Evolutionary conservation across 2,113 vertebrate species (phyloP).

Genomic region (Sula dactylatra): DNA sequence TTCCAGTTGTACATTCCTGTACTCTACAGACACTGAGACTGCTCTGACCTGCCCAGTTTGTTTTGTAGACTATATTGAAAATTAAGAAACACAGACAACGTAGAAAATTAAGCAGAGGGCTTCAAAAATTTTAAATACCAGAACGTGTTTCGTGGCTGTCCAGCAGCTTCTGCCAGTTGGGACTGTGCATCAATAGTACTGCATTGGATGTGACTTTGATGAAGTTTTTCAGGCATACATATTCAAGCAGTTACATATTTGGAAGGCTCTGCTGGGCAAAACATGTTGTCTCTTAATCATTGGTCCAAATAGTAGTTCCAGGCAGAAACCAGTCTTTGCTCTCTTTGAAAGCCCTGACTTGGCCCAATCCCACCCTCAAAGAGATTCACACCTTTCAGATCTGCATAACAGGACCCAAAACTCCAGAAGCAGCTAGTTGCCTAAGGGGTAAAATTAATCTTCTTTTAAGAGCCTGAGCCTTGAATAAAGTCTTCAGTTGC

Average conservation of each 20-base stretch:
- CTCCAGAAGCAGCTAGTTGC: not conserved
- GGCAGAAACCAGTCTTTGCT: not conserved
- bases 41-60: not conserved
- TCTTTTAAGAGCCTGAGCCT: not conserved
- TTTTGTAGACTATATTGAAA: not conserved
- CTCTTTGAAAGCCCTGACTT: not conserved
- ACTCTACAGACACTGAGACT: not conserved
- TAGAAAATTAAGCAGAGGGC: not conserved
- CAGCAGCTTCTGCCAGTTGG: not conserved
- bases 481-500: not conserved
- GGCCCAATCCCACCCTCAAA: not conserved
- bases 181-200: not conserved
- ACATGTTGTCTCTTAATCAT: not conserved
- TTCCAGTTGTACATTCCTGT: not conserved
- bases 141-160: not conserved
- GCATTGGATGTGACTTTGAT: not conserved
- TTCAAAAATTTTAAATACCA: not conserved
- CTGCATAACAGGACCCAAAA: not conserved
- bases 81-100: not conserved
- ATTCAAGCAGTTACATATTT: not conserved
- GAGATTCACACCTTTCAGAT: not conserved
- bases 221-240: not conserved
- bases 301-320: not conserved
- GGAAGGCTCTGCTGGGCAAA: not conserved
- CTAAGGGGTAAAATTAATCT: not conserved